Conservation (phyloP, 1,140 invertebrate species). For the Gryllus bimaculatus region DNA sequence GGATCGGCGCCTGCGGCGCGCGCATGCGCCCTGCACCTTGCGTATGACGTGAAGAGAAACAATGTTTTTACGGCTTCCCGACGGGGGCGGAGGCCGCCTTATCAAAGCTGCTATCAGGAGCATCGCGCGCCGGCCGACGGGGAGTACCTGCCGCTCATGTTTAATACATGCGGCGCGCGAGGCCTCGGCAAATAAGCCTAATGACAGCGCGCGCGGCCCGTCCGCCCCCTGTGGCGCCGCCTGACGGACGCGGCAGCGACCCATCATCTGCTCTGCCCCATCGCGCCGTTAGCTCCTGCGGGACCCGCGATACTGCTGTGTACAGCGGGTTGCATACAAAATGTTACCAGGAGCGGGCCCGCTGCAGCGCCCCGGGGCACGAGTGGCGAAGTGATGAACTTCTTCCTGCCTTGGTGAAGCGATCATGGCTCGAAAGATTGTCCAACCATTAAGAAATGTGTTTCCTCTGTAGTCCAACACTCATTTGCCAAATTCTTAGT, state of each 20-base stretch:
- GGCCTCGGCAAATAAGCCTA: background rate
- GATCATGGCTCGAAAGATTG: too few species aligned
- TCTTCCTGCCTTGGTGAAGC: too few species aligned
- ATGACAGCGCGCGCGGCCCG: background rate
- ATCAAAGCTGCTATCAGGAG: too few species aligned
- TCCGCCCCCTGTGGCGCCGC: background rate
- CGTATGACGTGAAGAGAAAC: background rate
- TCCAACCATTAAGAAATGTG: too few species aligned
- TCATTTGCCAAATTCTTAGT: too few species aligned
- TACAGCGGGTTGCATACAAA: background rate
- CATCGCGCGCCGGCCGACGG: too few species aligned
- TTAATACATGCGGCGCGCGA: background rate
- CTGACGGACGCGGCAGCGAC: background rate
- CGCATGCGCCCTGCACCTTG: background rate
- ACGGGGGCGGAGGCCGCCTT: too few species aligned
- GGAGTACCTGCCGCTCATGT: background rate
- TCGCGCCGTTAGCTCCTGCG: background rate
- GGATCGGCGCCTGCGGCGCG: too few species aligned
- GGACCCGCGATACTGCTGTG: background rate
- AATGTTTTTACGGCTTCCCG: background rate
- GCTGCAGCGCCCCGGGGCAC: background rate
- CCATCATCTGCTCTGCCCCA: too few species aligned
- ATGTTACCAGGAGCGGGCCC: background rate
- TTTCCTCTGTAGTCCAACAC: too few species aligned
- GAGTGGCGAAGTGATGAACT: background rate